Percentiles rank a stretch among this genome's conserved stretches.
These are phyloP conservation scores for Stenotaenia linearis DNA, from an alignment of 2,888 invertebrate species.

Conservation along the genomic window DNA sequence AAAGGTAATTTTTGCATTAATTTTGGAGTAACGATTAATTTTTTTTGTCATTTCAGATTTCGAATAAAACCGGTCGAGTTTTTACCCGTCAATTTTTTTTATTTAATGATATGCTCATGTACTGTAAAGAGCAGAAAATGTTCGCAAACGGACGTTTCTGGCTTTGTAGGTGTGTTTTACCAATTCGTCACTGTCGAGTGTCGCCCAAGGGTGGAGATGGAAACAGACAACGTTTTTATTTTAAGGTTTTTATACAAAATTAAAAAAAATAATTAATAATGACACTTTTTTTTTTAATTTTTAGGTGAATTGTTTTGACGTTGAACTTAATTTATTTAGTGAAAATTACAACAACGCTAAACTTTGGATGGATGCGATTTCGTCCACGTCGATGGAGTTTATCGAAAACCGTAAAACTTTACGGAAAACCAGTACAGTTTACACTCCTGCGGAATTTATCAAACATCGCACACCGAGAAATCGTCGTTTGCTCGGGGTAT, in stretches of 20 bases:
- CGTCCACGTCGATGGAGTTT: not conserved
- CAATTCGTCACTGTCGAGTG: not conserved
- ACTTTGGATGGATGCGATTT: not conserved
- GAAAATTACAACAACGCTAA: not conserved
- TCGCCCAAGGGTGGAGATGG: not conserved
- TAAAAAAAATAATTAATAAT: no score
- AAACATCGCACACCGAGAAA: not conserved
- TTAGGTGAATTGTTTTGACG: not conserved
- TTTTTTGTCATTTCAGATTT: not conserved
- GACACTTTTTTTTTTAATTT: no score
- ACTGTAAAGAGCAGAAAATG: not conserved
- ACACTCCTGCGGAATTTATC: no score
- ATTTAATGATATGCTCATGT: not conserved
- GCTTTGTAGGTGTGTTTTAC: not conserved
- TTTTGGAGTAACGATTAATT: not conserved
- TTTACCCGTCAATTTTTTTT: not conserved
- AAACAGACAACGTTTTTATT: not conserved
- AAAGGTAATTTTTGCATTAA: constrained; percentile 41
- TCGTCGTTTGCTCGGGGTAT: not conserved
- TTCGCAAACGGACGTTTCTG: not conserved
- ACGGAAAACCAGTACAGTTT: not conserved
- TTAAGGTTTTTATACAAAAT: no score
- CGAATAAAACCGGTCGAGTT: not conserved
- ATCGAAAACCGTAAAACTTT: not conserved
- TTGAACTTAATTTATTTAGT: not conserved